Percentiles rank a stretch among this genome's conserved stretches.
Evolutionary conservation across 1,140 invertebrate genomes (phyloP).

Genomic region (Megalonaias nervosa): DNA sequence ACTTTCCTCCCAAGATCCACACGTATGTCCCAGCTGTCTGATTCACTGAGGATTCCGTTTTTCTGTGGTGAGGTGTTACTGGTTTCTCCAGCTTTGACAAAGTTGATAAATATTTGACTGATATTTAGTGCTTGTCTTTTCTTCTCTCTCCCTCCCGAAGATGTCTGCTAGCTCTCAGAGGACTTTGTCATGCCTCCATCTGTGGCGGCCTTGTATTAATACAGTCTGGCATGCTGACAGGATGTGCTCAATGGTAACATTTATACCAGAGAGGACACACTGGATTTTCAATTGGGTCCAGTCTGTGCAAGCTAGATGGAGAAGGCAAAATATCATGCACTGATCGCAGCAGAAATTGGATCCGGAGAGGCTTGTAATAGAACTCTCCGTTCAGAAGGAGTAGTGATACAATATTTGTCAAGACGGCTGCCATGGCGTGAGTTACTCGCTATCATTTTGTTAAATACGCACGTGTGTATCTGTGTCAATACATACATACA

Average conservation of each 20-base stretch:
- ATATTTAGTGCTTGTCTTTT: background rate
- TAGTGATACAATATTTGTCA: too few relatives aligned
- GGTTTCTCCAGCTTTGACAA: background rate
- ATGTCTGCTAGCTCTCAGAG: constrained; percentile 7
- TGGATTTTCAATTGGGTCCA: background rate
- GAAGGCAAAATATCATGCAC: constrained; percentile 17
- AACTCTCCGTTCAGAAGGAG: too few relatives aligned
- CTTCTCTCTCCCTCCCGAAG: constrained; percentile 3
- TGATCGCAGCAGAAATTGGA: constrained; percentile 11
- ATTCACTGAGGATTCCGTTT: background rate
- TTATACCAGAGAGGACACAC: constrained; percentile 8
- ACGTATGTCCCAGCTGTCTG: background rate
- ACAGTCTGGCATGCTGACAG: constrained; percentile 2
- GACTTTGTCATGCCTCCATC: constrained; percentile 15
- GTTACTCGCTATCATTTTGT: too few relatives aligned
- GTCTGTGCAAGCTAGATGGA: constrained; percentile 11
- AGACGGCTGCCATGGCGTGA: too few relatives aligned
- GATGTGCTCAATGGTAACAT: constrained; percentile 14
- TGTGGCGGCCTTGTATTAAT: constrained; percentile 12
- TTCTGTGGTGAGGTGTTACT: background rate
- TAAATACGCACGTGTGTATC: too few relatives aligned
- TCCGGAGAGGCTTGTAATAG: background rate
- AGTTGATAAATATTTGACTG: too few relatives aligned
- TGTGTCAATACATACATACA: too few relatives aligned
- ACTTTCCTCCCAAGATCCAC: background rate